Evolutionary conservation across 2,113 vertebrate species (phyloP), one percentile per base, ranked within the genome.

Genomic region (Eclectus roratus): DNA sequence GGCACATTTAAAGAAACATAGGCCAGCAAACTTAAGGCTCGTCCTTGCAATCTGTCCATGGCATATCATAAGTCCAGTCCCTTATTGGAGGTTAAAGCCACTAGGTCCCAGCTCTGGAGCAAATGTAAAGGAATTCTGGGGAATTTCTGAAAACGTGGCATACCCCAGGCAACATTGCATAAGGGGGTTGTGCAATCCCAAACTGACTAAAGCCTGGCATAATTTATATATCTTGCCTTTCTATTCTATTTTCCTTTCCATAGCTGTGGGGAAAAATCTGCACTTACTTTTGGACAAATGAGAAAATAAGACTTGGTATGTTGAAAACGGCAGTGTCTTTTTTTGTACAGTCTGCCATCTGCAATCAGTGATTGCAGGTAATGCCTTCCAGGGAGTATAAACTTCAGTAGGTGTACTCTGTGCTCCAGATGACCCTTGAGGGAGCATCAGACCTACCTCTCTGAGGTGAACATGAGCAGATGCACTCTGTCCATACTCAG

Each of bases 131-230:
- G 19, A 12, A 70, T 96, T 86, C 80, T 91, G 41, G 81, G 80
- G 83, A 74, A 83, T 94, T 92, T 81, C 55, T 87, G 86, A 77
- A 89, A 88, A 80, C 20, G 68, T 52, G 55, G 37, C 3, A 2
- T 6, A 9, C 88, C 72, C 10, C 55, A 68, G 93, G 93, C 87
- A 82, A 28, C 5, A n/a, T 93, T 97, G 71, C 84, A 55, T 97
- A 94, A 95, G 58, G 49, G 23, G 10, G 50, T 92, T 96, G 71
- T 73, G 87, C 81, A 95, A 94, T 77, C 19, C 37, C 80, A 56
- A 89, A 77, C 81, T 53, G 81, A 79, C 81, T 87, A 2, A 79
- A 80, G 73, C 72, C 52, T 95, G 66, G 72, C 49, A 60, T 91
- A 44, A 76, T 94, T 77, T 85, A 41, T 89, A 35, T 80, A 31